phyloP scores from a whole-genome alignment of 2,888 invertebrate genomes.

The Rhamphomyia laevipes region DNA sequence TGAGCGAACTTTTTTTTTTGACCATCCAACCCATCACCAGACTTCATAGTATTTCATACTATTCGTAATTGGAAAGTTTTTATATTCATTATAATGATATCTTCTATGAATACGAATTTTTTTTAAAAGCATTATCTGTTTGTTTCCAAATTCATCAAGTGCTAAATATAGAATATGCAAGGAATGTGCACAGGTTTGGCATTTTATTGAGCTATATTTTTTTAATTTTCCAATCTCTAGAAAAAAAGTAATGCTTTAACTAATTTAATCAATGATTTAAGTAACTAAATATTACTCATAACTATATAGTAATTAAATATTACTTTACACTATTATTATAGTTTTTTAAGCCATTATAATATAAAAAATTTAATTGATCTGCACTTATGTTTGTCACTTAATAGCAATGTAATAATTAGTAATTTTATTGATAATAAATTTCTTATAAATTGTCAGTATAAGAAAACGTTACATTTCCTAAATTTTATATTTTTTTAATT shows the following conservation, averaged over 20 bases:
- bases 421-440: no score
- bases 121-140: background rate
- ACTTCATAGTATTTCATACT: no score
- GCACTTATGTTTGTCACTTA: no score
- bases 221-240: background rate
- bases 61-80: background rate
- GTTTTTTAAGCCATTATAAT: no score
- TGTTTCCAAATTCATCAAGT: constrained; percentile 1
- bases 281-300: background rate
- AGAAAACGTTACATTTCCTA: no score
- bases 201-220: background rate
- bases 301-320: background rate
- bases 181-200: constrained; percentile 2
- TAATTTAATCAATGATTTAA: background rate
- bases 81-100: background rate
- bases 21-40: no score
- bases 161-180: constrained; percentile 3
- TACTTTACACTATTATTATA: no score
- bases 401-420: no score
- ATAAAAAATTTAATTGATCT: no score
- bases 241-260: constrained; percentile 1
- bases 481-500: no score
- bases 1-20: no score
- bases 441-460: no score
- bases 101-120: background rate